These are phyloP conservation scores for Smutsia gigantea DNA, from an alignment of 2,797 vertebrate species.

Conservation along the genomic window DNA sequence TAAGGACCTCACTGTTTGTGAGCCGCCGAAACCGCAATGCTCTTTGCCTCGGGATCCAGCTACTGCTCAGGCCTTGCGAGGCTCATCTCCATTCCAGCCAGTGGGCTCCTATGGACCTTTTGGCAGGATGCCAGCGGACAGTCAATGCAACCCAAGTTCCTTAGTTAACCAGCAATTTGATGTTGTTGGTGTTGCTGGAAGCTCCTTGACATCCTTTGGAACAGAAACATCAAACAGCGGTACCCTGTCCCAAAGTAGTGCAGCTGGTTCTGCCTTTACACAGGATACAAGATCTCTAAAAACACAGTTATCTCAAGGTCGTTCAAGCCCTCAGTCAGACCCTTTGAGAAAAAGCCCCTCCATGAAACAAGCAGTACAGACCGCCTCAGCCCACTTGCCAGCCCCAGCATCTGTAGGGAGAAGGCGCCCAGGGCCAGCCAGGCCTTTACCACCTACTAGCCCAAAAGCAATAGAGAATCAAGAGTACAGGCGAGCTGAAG, in stretches of 20 bases:
- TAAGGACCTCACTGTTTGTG: conserved; percentile 99
- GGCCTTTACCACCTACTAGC: conserved; percentile 87
- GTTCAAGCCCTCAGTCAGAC: conserved; percentile 90
- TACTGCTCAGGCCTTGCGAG: conserved; percentile 95
- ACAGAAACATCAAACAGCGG: conserved; percentile 85
- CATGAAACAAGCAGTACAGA: conserved; percentile 91
- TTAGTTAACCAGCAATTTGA: conserved; percentile 91
- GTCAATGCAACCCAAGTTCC: conserved; percentile 91
- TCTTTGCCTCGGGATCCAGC: conserved; percentile 97
- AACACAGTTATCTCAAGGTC: conserved; percentile 91
- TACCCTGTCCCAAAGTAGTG: conserved; percentile 87
- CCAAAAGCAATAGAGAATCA: conserved; percentile 93
- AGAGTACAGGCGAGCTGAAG: conserved; percentile 93
- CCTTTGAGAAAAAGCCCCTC: conserved; percentile 90
- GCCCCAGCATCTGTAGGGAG: conserved; percentile 88
- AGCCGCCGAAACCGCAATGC: conserved; percentile 96
- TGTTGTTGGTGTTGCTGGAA: conserved; percentile 89
- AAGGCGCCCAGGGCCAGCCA: conserved; percentile 88
- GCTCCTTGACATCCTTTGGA: conserved; percentile 90
- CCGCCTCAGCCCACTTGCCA: conserved; percentile 86
- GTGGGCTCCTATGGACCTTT: conserved; percentile 93
- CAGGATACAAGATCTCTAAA: conserved; percentile 89
- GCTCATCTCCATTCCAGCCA: conserved; percentile 92
- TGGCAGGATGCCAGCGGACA: conserved; percentile 92
- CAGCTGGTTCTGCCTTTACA: conserved; percentile 88